These are phyloP conservation scores for Spilogale gracilis DNA, from an alignment of 2,113 vertebrate species.

Conservation along the genomic window DNA sequence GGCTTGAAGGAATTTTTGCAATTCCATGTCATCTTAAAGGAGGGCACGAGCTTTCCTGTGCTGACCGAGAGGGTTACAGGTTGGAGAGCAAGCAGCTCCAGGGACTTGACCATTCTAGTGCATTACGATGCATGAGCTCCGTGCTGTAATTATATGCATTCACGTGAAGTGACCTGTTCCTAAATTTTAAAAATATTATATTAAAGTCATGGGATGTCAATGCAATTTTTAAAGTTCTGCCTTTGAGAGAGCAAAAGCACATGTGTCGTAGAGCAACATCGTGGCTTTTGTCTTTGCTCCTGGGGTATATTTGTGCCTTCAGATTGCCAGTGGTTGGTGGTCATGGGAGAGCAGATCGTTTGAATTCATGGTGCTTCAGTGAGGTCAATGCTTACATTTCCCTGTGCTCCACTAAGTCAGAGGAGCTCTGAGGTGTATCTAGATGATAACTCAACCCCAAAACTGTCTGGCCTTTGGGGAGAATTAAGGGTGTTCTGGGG, in stretches of 20 bases:
- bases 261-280: not conserved
- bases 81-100: conserved; percentile 16
- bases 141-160: not conserved
- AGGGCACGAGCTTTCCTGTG: not conserved
- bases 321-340: not conserved
- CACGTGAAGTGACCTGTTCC: not conserved
- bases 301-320: not conserved
- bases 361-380: not conserved
- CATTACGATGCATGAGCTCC: not conserved
- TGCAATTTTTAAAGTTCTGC: not conserved
- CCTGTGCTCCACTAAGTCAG: not conserved
- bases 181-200: not conserved
- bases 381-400: conserved; percentile 29
- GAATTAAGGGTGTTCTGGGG: not conserved
- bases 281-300: conserved; percentile 40
- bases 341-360: not conserved
- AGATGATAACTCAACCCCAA: not conserved
- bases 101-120: conserved; percentile 39
- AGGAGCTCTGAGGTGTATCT: not conserved
- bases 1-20: conserved; percentile 11
- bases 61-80: not conserved
- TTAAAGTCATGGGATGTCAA: not conserved
- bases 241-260: not conserved
- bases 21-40: conserved; percentile 36
- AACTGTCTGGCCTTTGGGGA: not conserved